Percentiles rank a stretch among this genome's conserved stretches.
Evolutionary conservation across 2,888 invertebrate species (phyloP).

Genomic region (Volucella bombylans): DNA sequence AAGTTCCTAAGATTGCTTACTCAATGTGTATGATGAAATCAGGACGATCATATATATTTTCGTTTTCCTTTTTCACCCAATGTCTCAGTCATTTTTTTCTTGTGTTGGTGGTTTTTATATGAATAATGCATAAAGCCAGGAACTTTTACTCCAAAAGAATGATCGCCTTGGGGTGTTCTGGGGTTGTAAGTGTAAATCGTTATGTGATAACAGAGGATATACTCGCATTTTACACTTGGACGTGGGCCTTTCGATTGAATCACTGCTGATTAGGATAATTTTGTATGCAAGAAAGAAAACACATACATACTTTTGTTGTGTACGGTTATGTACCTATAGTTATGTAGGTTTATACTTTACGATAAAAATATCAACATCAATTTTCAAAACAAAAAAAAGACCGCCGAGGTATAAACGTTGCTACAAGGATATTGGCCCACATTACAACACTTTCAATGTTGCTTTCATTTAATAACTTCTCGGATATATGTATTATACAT

Average conservation of each 20-base stretch:
- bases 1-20: constrained; percentile 56
- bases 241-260: constrained; percentile 18
- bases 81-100: not conserved
- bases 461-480: constrained; percentile 14
- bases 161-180: constrained; percentile 44
- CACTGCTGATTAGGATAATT: constrained; percentile 18
- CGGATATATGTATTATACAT: not conserved
- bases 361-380: constrained; percentile 9
- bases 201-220: constrained; percentile 38
- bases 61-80: not conserved
- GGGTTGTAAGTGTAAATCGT: constrained; percentile 39
- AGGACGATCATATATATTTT: constrained; percentile 37
- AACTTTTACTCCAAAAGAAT: constrained; percentile 39
- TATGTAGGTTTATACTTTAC: not conserved
- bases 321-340: too few relatives aligned
- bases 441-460: not conserved
- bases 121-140: constrained; percentile 63
- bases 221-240: not conserved
- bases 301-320: not conserved
- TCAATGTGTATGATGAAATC: constrained; percentile 47
- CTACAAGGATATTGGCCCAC: constrained; percentile 3
- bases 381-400: constrained; percentile 7
- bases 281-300: constrained; percentile 12
- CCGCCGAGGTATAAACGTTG: not conserved
- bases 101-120: constrained; percentile 47